phyloP scores from a whole-genome alignment of 2,888 invertebrate species.

The Hemithea aestivaria region DNA sequence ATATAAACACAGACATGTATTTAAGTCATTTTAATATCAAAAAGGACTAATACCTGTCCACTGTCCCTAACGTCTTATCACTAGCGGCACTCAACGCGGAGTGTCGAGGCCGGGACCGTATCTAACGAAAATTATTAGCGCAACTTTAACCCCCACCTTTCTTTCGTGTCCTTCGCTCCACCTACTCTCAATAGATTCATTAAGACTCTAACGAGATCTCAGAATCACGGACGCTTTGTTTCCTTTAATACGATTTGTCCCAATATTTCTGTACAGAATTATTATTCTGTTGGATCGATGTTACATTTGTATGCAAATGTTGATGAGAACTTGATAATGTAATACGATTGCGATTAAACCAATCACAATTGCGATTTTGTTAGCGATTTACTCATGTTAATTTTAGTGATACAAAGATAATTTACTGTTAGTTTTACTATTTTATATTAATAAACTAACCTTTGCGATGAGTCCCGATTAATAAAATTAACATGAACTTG shows the following conservation, averaged over 20 bases:
- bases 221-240: conserved; percentile 73
- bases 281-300: conserved; percentile 36
- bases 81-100: conserved; percentile 13
- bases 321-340: conserved; percentile 29
- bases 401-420: no score
- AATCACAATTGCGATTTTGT: no score
- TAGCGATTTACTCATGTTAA: no score
- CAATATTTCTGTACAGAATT: conserved; percentile 26
- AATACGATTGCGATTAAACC: no score
- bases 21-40: no score
- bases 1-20: no score
- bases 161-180: conserved; percentile 63
- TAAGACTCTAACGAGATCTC: conserved; percentile 75
- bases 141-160: conserved; percentile 59
- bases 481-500: no score
- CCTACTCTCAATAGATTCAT: conserved; percentile 76
- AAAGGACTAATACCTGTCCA: no score
- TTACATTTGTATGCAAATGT: conserved; percentile 38
- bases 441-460: no score
- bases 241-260: conserved; percentile 71
- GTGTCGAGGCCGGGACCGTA: conserved; percentile 25
- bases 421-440: no score
- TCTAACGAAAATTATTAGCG: conserved; percentile 68
- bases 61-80: conserved; percentile 1
- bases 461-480: no score